Evolutionary conservation across 2,113 vertebrate species (phyloP).

Genomic region (Notechis scutatus): DNA sequence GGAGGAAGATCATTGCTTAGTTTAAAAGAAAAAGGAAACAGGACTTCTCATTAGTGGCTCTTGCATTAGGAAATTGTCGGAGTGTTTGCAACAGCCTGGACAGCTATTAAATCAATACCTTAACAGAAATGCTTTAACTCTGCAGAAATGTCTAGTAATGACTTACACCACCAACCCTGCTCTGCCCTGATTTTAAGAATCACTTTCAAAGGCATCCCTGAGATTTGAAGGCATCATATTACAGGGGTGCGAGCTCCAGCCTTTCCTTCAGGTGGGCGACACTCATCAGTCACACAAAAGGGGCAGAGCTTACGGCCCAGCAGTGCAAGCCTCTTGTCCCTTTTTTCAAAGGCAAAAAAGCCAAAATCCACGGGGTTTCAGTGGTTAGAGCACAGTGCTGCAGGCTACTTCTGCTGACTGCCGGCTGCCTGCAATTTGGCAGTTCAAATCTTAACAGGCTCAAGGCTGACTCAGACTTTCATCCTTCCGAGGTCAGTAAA

Average conservation of each 20-base stretch:
- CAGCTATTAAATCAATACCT: no score
- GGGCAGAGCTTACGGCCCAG: neutral
- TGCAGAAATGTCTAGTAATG: neutral
- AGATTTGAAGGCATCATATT: neutral
- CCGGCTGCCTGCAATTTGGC: no score
- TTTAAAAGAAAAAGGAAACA: neutral
- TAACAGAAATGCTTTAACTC: neutral
- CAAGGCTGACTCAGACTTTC: no score
- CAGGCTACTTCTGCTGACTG: no score
- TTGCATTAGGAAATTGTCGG: neutral
- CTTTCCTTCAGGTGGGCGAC: neutral
- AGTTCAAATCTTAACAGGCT: no score
- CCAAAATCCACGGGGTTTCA: no score
- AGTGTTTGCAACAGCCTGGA: no score
- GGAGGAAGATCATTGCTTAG: neutral
- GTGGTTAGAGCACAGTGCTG: no score
- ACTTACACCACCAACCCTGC: accelerated
- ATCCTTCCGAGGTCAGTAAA: no score
- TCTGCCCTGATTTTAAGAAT: neutral
- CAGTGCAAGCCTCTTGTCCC: neutral
- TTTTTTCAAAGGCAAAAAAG: neutral
- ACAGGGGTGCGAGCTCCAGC: neutral
- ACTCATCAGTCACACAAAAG: neutral
- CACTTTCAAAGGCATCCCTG: neutral
- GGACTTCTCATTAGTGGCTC: neutral